Evolutionary conservation across 2,797 vertebrate genomes (phyloP), one percentile per base, ranked within the genome.

Genomic region (Eremophila alpestris): DNA sequence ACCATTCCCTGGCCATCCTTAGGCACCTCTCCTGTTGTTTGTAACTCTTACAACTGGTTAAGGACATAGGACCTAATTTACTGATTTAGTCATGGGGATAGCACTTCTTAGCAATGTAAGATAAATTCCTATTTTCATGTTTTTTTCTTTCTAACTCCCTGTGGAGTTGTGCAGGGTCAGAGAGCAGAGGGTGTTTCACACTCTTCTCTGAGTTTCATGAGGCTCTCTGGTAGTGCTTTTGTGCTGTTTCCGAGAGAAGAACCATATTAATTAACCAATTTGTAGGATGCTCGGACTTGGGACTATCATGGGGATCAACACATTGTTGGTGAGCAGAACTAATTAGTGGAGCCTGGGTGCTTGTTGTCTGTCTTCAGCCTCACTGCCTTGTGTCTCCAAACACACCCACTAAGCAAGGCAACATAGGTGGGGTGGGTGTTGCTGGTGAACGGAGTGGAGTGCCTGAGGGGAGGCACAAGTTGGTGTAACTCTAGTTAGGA

Each of bases 381-480:
- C 0, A 0, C 32, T 75, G 54, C 38, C 71, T 71, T 43, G 9
- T 54, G 20, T 55, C 29, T 82, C 34, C 48, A 48, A 29, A 20
- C 5, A 29, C 16, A 26, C 9, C 40, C 26, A 14, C 5, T 24
- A 19, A 49, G 41, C 38, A 43, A 71, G 27, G 32, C 34, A 36
- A 0, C 9, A 1, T 0, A 17, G 54, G 7, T 49, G 29, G 32
- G 23, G 16, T 68, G 38, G n/a, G 27, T 30, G 36, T 64, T 73
- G 36, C 87, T 64, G 60, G 19, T 1, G 7, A 58, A 18, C 51
- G 5, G 2, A 62, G 52, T 10, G 5, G 18, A 3, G 7, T 77
- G n/a, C 49, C 54, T 15, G 30, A 74, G 40, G 16, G 34, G 30
- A 78, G 34, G 18, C 43, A 26, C 10, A 7, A 11, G 8, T 14